Evolutionary conservation across 2,797 vertebrate genomes (phyloP).

Genomic region (Gallinago solitaria): DNA sequence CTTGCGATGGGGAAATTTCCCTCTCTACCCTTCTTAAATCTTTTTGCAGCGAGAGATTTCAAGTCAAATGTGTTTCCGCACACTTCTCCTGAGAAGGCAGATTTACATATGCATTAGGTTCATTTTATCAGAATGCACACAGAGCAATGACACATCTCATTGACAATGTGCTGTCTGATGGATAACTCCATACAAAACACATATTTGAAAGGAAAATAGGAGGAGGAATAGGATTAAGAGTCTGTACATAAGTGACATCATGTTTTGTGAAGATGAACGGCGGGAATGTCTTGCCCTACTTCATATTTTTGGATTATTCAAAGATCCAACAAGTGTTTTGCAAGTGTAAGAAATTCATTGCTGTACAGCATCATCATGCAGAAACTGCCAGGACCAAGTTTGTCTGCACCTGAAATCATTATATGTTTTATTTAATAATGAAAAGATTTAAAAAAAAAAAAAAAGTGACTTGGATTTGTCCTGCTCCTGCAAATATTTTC

Average conservation of each 20-base stretch:
- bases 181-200: slow-evolving; percentile 71
- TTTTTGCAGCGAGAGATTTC: slow-evolving; percentile 58
- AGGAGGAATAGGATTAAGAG: slow-evolving; percentile 69
- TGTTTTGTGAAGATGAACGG: slow-evolving; percentile 30
- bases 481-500: not conserved
- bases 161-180: slow-evolving; percentile 67
- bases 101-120: slow-evolving; percentile 78
- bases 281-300: slow-evolving; percentile 14
- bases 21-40: slow-evolving; percentile 47
- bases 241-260: not conserved
- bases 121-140: slow-evolving; percentile 72
- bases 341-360: not conserved
- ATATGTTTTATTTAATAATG: not conserved
- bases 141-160: slow-evolving; percentile 73
- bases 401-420: not conserved
- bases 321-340: slow-evolving; percentile 36
- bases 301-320: slow-evolving; percentile 17
- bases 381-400: not conserved
- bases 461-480: not conserved
- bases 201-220: slow-evolving; percentile 66
- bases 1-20: slow-evolving; percentile 31
- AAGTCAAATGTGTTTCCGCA: slow-evolving; percentile 70
- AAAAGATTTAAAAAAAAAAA: not conserved
- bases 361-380: not conserved
- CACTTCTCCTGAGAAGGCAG: slow-evolving; percentile 67